Base-by-base conservation (phyloP, 2,113 vertebrate species). In the Pedetes capensis region DNA sequence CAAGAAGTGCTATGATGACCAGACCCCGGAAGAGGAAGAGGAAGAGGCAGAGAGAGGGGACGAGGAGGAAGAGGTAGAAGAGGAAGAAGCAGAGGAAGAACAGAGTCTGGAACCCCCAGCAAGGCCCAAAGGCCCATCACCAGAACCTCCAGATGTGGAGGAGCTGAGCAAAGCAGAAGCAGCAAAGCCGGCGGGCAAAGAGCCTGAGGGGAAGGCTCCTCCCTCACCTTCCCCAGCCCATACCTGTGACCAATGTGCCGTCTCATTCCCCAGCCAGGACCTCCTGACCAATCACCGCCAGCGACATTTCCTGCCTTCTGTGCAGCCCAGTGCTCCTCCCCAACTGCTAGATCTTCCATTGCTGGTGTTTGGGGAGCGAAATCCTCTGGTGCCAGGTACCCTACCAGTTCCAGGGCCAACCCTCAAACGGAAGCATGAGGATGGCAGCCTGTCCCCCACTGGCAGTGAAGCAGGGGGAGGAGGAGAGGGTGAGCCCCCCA, bases 391-490 rank as follows among this genome's bases (percentile, higher is more conserved):
- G 75, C 59, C 95, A 29, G 87, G 94, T 6, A 18, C 34, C 29
- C 57, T 80, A 1, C 68, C 88, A 8, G 92, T 80, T 44, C 66
- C 96, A 25, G 97, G 96, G 25, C 89, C 89, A 13, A 83, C 96
- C 8, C 96, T 96, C 78, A 98, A 98, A 84, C 95, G 98, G 88
- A 98, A 98, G 92, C 98, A 97, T 0, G 98, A 98, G 39, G 98
- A 98, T 0, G 97, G 98, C 37, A 98, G 98, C 78, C 88, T 98
- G 89, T 98, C 98, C 2, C 98, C 98, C 6, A 97, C 97, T 0
- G 98, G 97, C 74, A 98, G 98, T 29, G 98, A 97, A 83, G 96
- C 80, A 12, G 97, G 97, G 17, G 91, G 84, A 1, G 94, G 89
- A 0, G 97, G 95, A 44, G 98, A 98, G 51, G 92, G 97, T 0